Conservation (phyloP, 2,888 invertebrate genomes). For the Acronicta psi region DNA sequence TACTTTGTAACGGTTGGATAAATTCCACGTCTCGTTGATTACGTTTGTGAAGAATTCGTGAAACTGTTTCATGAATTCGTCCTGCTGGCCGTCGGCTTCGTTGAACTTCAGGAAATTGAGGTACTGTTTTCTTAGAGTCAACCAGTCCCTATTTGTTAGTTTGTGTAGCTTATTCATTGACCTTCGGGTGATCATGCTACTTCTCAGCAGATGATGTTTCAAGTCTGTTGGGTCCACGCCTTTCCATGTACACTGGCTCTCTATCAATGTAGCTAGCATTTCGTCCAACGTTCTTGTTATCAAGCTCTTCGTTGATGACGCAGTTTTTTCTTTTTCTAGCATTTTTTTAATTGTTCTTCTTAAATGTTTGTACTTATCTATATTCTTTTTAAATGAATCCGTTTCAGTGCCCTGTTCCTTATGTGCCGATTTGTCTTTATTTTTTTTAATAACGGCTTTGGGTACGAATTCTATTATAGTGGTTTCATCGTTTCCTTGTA, state of each 20-base stretch:
- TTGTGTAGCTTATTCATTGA: slow-evolving; percentile 24
- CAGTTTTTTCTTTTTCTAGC: slow-evolving; percentile 67
- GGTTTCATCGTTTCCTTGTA: slow-evolving; percentile 65
- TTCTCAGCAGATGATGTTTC: slow-evolving; percentile 6
- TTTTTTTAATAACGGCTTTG: slow-evolving; percentile 15
- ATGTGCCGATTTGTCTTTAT: neutral
- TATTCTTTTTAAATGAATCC: slow-evolving; percentile 52
- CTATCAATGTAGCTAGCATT: slow-evolving; percentile 66
- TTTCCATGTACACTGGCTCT: slow-evolving; percentile 67
- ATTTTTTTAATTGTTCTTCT: slow-evolving; percentile 64
- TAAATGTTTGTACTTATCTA: slow-evolving; percentile 69
- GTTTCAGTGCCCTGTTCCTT: slow-evolving; percentile 5
- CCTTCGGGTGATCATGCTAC: slow-evolving; percentile 17
- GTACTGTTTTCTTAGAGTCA: slow-evolving; percentile 56
- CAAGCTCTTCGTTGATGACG: slow-evolving; percentile 63
- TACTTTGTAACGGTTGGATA: slow-evolving; percentile 63
- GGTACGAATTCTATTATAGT: slow-evolving; percentile 72
- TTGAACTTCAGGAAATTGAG: slow-evolving; percentile 35
- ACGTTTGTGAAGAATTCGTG: slow-evolving; percentile 62
- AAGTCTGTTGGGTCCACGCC: slow-evolving; percentile 16
- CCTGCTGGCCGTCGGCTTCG: slow-evolving; percentile 33
- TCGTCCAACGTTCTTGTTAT: slow-evolving; percentile 70
- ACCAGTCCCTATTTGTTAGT: slow-evolving; percentile 57
- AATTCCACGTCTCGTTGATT: slow-evolving; percentile 54
- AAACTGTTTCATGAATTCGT: slow-evolving; percentile 58